These are phyloP conservation scores for Leptodactylus fallax DNA, from an alignment of 2,797 vertebrate species.

Conservation along the genomic window DNA sequence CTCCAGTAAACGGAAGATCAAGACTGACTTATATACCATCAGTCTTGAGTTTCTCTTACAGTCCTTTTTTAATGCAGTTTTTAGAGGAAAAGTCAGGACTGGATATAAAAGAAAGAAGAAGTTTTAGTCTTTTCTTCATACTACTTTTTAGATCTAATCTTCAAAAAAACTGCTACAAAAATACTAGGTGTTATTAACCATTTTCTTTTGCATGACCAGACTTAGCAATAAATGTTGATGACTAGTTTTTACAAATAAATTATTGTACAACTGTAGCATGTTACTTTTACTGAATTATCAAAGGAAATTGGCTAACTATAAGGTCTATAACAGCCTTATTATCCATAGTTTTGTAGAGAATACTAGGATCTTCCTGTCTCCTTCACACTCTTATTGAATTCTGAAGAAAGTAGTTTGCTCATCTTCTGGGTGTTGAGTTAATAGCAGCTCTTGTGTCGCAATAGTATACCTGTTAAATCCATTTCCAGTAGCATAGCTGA, in stretches of 20 bases:
- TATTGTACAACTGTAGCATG: not conserved
- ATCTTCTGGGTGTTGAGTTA: not conserved
- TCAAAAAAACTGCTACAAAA: too few species aligned
- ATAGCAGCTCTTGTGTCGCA: not conserved
- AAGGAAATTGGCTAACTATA: not conserved
- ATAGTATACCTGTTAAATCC: not conserved
- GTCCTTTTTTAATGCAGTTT: too few species aligned
- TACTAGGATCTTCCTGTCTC: not conserved
- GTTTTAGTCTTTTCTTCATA: too few species aligned
- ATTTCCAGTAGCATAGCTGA: conserved; percentile 19
- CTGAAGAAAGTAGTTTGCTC: not conserved
- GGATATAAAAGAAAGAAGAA: too few species aligned
- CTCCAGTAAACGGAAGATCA: too few species aligned
- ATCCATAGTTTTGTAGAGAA: not conserved
- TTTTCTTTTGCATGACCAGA: too few species aligned
- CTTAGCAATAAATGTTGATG: too few species aligned
- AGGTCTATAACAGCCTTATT: not conserved
- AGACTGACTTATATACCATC: too few species aligned
- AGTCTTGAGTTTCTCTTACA: too few species aligned
- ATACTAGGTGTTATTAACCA: too few species aligned
- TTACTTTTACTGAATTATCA: not conserved
- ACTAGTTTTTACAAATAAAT: not conserved
- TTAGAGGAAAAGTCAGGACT: too few species aligned
- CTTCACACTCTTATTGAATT: conserved; percentile 2
- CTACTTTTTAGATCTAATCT: too few species aligned